Conservation (phyloP, 2,113 vertebrate genomes). For the Scolopax mira region DNA sequence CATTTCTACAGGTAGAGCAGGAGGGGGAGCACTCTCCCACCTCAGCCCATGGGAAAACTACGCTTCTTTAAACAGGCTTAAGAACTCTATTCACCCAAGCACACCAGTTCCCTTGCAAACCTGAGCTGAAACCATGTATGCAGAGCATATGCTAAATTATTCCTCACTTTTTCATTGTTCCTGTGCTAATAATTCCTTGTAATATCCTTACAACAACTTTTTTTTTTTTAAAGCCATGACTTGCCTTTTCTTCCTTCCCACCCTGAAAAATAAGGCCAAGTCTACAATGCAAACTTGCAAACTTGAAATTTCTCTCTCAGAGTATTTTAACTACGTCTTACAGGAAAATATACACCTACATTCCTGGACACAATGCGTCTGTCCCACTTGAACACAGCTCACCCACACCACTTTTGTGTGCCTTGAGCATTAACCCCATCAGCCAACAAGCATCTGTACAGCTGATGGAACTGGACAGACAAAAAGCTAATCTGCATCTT, state of each 20-base stretch:
- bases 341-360: not conserved
- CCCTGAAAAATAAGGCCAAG: not conserved
- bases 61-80: not conserved
- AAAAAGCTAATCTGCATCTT: not conserved
- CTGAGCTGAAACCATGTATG: not conserved
- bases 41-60: not conserved
- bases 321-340: not conserved
- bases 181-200: not conserved
- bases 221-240: not conserved
- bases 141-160: not conserved
- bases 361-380: not conserved
- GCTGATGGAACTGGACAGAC: not conserved
- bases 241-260: not conserved
- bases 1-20: not conserved
- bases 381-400: not conserved
- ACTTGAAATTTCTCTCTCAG: not conserved
- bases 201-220: not conserved
- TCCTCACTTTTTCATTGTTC: not conserved
- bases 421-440: not conserved
- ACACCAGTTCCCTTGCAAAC: not conserved
- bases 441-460: not conserved
- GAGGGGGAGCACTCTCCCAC: not conserved
- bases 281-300: not conserved
- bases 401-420: not conserved
- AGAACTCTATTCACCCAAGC: not conserved